Evolutionary conservation across 2,888 invertebrate genomes (phyloP).

Genomic region (Xestia xanthographa): DNA sequence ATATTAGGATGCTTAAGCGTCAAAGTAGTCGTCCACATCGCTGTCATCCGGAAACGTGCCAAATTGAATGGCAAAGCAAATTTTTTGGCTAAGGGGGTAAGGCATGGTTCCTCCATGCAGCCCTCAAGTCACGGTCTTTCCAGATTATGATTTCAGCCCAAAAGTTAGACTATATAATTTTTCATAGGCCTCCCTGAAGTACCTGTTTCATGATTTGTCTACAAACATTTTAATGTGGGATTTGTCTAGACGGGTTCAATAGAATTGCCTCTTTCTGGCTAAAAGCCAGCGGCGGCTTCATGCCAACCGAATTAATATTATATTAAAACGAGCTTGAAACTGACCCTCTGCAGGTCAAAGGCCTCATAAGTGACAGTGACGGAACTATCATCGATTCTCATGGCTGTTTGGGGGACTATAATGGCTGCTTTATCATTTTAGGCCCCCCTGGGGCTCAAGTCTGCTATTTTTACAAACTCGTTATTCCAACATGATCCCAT

Average conservation of each 20-base stretch:
- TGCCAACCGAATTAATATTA: not conserved
- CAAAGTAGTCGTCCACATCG: not conserved
- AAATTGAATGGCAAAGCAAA: not conserved
- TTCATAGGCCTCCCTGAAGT: not conserved
- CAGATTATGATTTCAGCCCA: not conserved
- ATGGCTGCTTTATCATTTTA: too few species aligned
- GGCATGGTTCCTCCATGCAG: too few species aligned
- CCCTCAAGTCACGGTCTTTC: not conserved
- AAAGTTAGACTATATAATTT: not conserved
- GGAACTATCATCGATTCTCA: not conserved
- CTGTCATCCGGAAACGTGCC: not conserved
- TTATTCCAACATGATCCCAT: too few species aligned
- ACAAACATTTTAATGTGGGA: not conserved
- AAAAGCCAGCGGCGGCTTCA: not conserved
- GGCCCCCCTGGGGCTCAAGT: too few species aligned
- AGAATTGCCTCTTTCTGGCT: constrained; percentile 21
- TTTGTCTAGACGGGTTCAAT: constrained; percentile 1
- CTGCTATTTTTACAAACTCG: too few species aligned
- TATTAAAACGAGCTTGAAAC: not conserved
- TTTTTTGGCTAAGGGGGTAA: not conserved
- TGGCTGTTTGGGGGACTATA: too few species aligned
- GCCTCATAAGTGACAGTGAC: too few species aligned
- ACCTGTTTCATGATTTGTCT: not conserved
- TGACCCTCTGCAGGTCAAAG: not conserved
- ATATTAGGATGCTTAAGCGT: too few species aligned